A percentile compares a stretch with the other conserved stretches of the same genome.
Evolutionary conservation across 2,888 invertebrate species (phyloP).

Genomic region (Cryptus viduatorius): DNA sequence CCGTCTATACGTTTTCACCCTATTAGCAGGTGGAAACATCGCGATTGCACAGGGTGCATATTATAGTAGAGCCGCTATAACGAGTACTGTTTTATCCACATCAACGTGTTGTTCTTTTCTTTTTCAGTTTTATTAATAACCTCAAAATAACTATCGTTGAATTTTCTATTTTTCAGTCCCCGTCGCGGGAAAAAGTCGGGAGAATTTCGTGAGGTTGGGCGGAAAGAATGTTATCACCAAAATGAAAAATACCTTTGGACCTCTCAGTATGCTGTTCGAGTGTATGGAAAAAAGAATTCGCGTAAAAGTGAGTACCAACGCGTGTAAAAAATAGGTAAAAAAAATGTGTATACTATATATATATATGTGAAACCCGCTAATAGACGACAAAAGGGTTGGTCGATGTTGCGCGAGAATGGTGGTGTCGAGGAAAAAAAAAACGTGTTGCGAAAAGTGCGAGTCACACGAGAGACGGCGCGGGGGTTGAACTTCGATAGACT

Average conservation of each 20-base stretch:
- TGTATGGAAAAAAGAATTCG: constrained; percentile 88
- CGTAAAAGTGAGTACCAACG: constrained; percentile 87
- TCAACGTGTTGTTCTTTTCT: neutral
- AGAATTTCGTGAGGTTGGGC: constrained; percentile 70
- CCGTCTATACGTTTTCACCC: neutral
- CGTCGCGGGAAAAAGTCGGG: constrained; percentile 56
- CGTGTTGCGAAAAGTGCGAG: neutral
- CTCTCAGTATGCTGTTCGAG: constrained; percentile 87
- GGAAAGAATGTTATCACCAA: constrained; percentile 86
- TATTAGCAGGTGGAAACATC: neutral
- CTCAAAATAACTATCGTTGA: neutral
- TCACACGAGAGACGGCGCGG: neutral
- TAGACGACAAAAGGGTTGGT: neutral
- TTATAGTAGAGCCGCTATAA: neutral
- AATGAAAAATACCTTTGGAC: constrained; percentile 87
- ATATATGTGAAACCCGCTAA: neutral
- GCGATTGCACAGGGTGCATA: neutral
- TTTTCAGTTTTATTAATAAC: neutral
- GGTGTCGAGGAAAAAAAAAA: neutral
- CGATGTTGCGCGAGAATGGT: neutral
- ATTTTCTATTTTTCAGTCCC: constrained; percentile 74
- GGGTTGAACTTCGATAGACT: neutral
- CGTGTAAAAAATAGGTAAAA: neutral
- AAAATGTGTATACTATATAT: neutral
- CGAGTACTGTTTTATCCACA: no score